Evolutionary conservation across 2,797 vertebrate species (phyloP), one percentile per base, ranked within the genome.

Genomic region (Cheracebus regulus): DNA sequence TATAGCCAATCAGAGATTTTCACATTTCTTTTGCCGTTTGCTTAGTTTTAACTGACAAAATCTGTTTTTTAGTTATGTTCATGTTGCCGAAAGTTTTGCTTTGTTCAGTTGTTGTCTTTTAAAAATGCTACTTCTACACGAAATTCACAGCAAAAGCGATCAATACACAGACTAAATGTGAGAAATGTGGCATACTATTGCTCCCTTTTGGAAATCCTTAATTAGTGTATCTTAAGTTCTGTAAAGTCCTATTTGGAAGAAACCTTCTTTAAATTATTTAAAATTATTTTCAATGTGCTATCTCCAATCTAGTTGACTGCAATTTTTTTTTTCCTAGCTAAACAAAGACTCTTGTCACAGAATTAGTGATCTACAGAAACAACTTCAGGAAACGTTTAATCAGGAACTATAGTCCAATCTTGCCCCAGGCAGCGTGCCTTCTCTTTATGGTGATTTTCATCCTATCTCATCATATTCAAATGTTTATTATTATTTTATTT

Each of bases 401-500:
- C 24, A 33, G 89, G 57, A 93, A 86, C 67, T 41, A 84, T 1
- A 73, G 57, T 79, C 30, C 64, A 64, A 52, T 86, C 48, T 72
- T 93, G 44, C 78, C 9, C 90, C 1, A 0, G 61, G 82, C 92
- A 57, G 78, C 72, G 17, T 57, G 80, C 75, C 52, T 5, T 30
- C 85, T 78, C 78, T 52, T 85, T 79, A 79, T 90, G 80, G 76
- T 44, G 80, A 48, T 78, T 95, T 94, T 90, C 76, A 58, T 78
- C 52, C 52, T 90, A 85, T 95, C 64, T 93, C 26, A 28, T 88
- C 78, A 83, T 72, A 84, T 58, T 88, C 76, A 67, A 64, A 57
- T 88, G 72, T 61, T 91, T 90, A 81, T 81, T 90, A 26, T 85
- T 80, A 22, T n/a, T 78, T 88, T 55, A 57, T 81, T 72, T 75